Conservation (phyloP, 2,113 vertebrate genomes). For the Vulpes ferrilata region DNA sequence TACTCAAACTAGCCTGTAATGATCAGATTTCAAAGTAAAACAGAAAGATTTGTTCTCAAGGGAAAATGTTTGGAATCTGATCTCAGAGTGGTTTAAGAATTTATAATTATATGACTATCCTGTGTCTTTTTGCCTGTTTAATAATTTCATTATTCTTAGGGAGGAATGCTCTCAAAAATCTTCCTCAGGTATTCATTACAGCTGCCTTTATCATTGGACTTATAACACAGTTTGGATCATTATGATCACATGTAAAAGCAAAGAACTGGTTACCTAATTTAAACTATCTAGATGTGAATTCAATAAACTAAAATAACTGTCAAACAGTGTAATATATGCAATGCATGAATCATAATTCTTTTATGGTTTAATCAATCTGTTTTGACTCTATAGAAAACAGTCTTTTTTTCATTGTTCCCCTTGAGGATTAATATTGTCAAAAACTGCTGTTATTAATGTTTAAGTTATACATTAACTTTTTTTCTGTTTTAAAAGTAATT, state of each 20-base stretch:
- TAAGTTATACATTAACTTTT: slow-evolving; percentile 28
- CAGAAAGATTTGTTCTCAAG: not conserved
- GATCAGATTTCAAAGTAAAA: not conserved
- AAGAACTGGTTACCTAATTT: not conserved
- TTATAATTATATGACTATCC: slow-evolving; percentile 33
- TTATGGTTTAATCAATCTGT: slow-evolving; percentile 9
- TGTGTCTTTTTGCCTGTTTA: not conserved
- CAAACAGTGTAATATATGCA: slow-evolving; percentile 25
- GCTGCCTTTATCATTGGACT: slow-evolving; percentile 28
- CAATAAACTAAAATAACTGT: not conserved
- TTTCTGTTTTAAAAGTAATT: slow-evolving; percentile 26
- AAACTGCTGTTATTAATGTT: slow-evolving; percentile 47
- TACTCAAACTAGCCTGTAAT: not conserved
- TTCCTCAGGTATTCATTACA: slow-evolving; percentile 35
- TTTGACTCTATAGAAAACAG: slow-evolving; percentile 25
- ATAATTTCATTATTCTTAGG: slow-evolving; percentile 38
- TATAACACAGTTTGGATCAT: not conserved
- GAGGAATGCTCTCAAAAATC: slow-evolving; percentile 28
- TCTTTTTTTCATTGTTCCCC: not conserved
- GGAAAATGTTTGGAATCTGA: not conserved
- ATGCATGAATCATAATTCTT: not conserved
- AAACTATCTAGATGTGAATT: not conserved
- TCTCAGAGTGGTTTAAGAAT: not conserved
- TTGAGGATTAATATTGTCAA: slow-evolving; percentile 19
- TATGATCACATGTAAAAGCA: slow-evolving; percentile 1